Evolutionary conservation across 2,888 invertebrate species (phyloP), one percentile per base, ranked within the genome.

Genomic region (Lymantria monacha): DNA sequence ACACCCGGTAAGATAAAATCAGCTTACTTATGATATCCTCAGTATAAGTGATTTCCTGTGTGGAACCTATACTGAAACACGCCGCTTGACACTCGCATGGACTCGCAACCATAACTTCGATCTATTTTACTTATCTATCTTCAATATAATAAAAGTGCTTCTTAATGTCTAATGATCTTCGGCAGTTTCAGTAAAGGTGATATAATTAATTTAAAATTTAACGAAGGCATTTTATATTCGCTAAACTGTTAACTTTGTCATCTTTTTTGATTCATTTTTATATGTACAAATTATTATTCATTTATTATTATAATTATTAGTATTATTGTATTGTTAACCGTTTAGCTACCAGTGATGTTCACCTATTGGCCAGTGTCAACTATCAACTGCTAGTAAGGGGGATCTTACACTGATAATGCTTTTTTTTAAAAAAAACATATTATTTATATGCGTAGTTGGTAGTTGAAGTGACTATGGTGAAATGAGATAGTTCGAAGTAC

Each of bases 1-100:
- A 89, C 88, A 90, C 88, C 89, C 77, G 90, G 90, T 91, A 91
- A 91, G 90, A 91, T 87, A 87, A 82, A 85, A 86, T 87, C 87
- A 87, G 90, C 90, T 91, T 91, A 86, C 86, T 22, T 90, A 78
- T 87, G 86, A 88, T 88, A 86, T 86, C 88, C 88, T 89, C 80
- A 85, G 83, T 88, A 81, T 89, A 89, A 89, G 86, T 88, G 81
- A 86, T 85, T 81, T 85, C 85, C 84, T 85, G 79, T 85, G 78
- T 76, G 68, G 64, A 61, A 11, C 85, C 86, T 87, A 61, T 83
- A 85, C 74, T 87, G 88, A 86, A 88, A 88, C 83, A 72, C 69
- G 79, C 83, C 85, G 72, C 77, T 76, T 75, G 56, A 57, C 72
- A 69, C 68, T 63, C 65, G 75, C 80, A 78, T 81, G 77, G 49